Evolutionary conservation across 2,797 vertebrate species (phyloP), one percentile per base, ranked within the genome.

Genomic region (Aphelocoma californica): DNA sequence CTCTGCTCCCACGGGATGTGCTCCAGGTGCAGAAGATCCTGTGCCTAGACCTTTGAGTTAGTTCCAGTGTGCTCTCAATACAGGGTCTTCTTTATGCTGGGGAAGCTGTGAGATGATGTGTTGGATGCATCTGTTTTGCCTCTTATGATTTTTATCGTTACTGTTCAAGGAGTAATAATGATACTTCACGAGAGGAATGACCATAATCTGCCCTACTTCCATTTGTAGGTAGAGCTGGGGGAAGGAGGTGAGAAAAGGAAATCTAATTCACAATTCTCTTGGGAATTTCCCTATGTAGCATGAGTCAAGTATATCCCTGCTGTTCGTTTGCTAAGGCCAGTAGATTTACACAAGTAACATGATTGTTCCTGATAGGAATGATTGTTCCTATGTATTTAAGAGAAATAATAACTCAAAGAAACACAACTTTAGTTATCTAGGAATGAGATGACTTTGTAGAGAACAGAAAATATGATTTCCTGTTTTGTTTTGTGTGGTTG

Each of bases 401-500:
- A 88, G 73, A 87, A 95, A 70, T 85, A 87, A 34, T 71, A 85
- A 86, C 67, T 83, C 58, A 44, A 47, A 84, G 94, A 93, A 94
- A 91, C 15, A 51, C 57, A 95, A 45, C 31, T 42, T 70, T 79
- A 80, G 48, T 90, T 97, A 86, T 83, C 40, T 74, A 80, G 79
- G 61, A 56, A 93, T 94, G 64, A 81, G 81, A 86, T 81, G 45
- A n/a, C 75, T 97, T 97, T 94, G 26, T 13, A 77, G 88, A 95
- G 91, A 97, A 72, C 15, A 92, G 56, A 96, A 96, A 95, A 93
- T 79, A 91, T 53, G 31, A 95, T 95, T 96, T 97, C 70, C 51
- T 44, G 14, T 34, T 65, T 45, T 88, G 56, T 86, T 96, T 97
- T 96, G 82, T 97, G 92, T 70, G 91, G 91, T 95, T 94, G 84